These are phyloP conservation scores for Drosophila pseudotakahashii DNA, from an alignment of 2,888 invertebrate genomes.

Conservation along the genomic window DNA sequence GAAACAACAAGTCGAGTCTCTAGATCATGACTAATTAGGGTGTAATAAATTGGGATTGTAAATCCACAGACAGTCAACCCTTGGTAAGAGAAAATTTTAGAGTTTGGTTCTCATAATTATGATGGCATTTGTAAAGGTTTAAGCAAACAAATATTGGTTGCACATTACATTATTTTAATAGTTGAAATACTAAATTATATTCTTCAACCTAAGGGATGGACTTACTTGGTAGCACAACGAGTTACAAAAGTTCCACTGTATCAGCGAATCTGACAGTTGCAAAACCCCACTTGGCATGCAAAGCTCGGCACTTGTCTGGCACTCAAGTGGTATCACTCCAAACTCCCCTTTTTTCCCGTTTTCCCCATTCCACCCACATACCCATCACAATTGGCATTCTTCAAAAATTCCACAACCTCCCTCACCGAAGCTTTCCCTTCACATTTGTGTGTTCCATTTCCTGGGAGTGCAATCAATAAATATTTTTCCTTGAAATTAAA, in stretches of 20 bases:
- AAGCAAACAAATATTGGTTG: too few species aligned
- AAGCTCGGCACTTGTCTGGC: conserved; percentile 52
- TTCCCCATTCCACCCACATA: neutral
- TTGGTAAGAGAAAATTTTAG: neutral
- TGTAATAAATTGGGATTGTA: conserved; percentile 47
- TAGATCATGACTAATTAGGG: conserved; percentile 66
- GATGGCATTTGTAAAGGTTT: too few species aligned
- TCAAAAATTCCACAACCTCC: conserved; percentile 32
- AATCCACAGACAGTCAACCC: neutral
- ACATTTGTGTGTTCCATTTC: conserved; percentile 30
- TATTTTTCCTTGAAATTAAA: conserved; percentile 55
- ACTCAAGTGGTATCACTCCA: conserved; percentile 27
- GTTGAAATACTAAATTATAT: too few species aligned
- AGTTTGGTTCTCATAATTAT: neutral
- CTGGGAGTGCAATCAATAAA: conserved; percentile 62
- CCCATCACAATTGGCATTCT: conserved; percentile 60
- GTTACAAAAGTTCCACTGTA: conserved; percentile 14
- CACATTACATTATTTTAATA: too few species aligned
- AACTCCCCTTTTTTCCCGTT: conserved; percentile 4
- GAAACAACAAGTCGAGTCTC: conserved; percentile 1
- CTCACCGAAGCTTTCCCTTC: neutral
- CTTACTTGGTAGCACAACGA: neutral
- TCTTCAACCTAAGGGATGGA: too few species aligned
- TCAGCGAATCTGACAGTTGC: conserved; percentile 27
- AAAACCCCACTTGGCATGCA: conserved; percentile 28